These are phyloP conservation scores for Chauna torquata DNA, from an alignment of 2,113 vertebrate genomes.

Conservation along the genomic window DNA sequence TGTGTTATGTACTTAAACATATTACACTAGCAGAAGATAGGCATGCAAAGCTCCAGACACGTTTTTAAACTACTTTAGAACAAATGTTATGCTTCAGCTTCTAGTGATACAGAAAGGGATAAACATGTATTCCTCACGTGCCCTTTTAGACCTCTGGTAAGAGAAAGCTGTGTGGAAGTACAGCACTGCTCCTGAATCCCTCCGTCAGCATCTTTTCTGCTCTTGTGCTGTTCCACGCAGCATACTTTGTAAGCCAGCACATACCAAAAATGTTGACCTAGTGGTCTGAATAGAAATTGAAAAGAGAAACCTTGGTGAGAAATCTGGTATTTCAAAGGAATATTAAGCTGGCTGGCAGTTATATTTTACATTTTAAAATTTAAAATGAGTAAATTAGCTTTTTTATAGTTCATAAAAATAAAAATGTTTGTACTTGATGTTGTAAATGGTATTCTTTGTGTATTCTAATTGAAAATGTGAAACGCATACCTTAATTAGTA, in stretches of 20 bases:
- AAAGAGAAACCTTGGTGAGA: background rate
- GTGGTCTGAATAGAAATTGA: background rate
- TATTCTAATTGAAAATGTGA: background rate
- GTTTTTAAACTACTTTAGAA: background rate
- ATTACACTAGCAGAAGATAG: background rate
- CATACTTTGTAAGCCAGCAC: background rate
- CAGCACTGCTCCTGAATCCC: background rate
- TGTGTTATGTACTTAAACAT: background rate
- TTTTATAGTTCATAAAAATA: background rate
- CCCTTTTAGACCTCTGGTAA: background rate
- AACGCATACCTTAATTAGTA: background rate
- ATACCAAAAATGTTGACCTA: background rate
- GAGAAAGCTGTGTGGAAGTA: background rate
- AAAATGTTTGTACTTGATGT: background rate
- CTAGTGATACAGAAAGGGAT: background rate
- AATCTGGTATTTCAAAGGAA: background rate
- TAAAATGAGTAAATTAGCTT: background rate
- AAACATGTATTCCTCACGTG: fast-evolving
- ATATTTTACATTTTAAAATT: background rate
- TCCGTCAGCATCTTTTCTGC: background rate
- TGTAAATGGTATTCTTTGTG: background rate
- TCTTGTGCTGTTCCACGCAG: background rate
- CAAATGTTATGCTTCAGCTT: background rate
- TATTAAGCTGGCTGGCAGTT: background rate
- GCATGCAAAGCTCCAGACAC: background rate